Evolutionary conservation across 2,888 invertebrate genomes (phyloP).

Genomic region (Chydorus sphaericus): DNA sequence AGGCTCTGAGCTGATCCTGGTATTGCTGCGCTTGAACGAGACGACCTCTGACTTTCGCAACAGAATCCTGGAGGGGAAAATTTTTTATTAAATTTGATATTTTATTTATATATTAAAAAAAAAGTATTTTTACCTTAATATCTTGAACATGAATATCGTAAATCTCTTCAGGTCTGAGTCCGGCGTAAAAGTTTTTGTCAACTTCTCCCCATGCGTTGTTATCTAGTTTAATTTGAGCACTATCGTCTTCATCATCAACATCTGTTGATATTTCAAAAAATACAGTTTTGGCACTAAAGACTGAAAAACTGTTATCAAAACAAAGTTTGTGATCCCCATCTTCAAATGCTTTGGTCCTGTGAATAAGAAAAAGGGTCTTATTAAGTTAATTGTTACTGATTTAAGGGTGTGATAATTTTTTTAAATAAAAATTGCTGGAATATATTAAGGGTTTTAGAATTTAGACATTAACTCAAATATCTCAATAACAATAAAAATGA

Average conservation of each 20-base stretch:
- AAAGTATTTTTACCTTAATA: conserved; percentile 27
- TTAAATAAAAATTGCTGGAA: neutral
- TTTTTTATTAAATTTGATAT: neutral
- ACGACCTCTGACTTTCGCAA: conserved; percentile 44
- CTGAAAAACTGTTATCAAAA: conserved; percentile 72
- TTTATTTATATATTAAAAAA: neutral
- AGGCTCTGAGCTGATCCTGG: conserved; percentile 53
- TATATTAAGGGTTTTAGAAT: neutral
- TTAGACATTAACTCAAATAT: no score
- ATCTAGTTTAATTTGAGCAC: conserved; percentile 22
- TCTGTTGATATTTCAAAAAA: conserved; percentile 59
- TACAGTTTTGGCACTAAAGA: conserved; percentile 67
- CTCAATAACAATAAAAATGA: no score
- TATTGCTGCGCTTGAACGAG: conserved; percentile 45
- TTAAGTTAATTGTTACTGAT: no score
- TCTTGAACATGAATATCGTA: conserved; percentile 37
- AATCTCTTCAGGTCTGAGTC: conserved; percentile 36
- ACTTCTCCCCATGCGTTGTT: conserved; percentile 17
- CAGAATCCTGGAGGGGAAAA: conserved; percentile 44
- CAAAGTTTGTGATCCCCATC: conserved; percentile 70
- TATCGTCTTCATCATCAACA: conserved; percentile 39
- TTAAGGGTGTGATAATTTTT: neutral
- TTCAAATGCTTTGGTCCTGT: conserved; percentile 37
- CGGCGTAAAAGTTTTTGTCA: conserved; percentile 24
- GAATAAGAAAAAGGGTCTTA: no score